Evolutionary conservation across 2,888 invertebrate species (phyloP), one percentile per base, ranked within the genome.

Genomic region (Capitulum mitella): DNA sequence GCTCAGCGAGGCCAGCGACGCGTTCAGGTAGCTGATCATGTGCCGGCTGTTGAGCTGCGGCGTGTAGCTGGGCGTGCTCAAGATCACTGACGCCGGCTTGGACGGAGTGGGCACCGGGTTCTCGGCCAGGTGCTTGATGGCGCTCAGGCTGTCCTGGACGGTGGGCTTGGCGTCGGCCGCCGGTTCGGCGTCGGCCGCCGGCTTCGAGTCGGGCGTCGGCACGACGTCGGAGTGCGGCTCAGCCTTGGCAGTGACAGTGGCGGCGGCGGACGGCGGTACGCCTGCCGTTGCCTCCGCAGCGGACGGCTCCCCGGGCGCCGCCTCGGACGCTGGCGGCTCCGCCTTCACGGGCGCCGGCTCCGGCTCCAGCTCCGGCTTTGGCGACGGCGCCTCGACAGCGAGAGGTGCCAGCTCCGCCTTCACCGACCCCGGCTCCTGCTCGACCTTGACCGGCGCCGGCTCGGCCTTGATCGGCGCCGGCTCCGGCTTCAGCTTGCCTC

Each of bases 1-100:
- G 46, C 43, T 46, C 29, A 76, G 76, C 37, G 77, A 54, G 16
- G 61, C 34, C 77, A 76, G 34, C 0, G 70, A 70, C 40, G 70
- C 70, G 70, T 70, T 70, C 40, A 70, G 70, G 70, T 70, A 70
- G 37, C 70, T 70, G 40, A 70, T 37, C 8, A 70, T 37, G 37
- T 70, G 70, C 37, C 40, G 37, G 70, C 70, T 70, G 70, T 70
- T 70, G 37, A 70, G 70, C 37, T 37, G 70, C 26, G 70, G 40
- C 26, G 37, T 26, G 70, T 70, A 40, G 34, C 19, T 64, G 22
- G 70, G 70, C 8, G 70, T 40, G 40, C 37, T 37, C 26, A 40
- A 40, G 3, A n/a, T 40, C 6, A 58, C 58, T 29, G 58, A n/a
- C 22, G 58, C 2, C 58, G 70, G 6, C 70, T 19, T 26, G 19